Evolutionary conservation across 2,888 invertebrate species (phyloP).

Genomic region (Pollenia amentaria): DNA sequence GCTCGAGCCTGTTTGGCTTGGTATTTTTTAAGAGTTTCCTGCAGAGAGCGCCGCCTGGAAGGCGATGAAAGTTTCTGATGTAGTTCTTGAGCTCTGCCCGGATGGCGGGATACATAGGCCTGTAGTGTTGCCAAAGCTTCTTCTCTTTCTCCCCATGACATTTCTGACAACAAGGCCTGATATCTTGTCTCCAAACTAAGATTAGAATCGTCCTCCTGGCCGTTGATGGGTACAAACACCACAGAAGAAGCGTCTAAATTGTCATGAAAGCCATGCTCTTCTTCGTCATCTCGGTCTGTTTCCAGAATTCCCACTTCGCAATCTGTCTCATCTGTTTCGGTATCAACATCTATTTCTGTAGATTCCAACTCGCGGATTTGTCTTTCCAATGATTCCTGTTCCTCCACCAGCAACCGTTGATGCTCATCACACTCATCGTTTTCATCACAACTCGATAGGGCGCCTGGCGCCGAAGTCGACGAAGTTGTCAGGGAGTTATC

Average conservation of each 20-base stretch:
- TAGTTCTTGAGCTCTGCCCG: slow-evolving; percentile 95
- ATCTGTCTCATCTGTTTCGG: slow-evolving; percentile 91
- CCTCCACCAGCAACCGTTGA: slow-evolving; percentile 90
- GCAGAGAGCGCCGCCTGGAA: slow-evolving; percentile 92
- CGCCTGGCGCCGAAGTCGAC: slow-evolving; percentile 70
- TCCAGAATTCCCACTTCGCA: slow-evolving; percentile 83
- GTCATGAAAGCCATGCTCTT: slow-evolving; percentile 76
- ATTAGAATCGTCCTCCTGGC: slow-evolving; percentile 82
- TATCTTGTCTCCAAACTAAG: slow-evolving; percentile 88
- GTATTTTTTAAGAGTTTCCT: slow-evolving; percentile 91
- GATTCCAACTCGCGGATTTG: slow-evolving; percentile 91
- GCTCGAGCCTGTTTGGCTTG: slow-evolving; percentile 97
- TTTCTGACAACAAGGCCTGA: slow-evolving; percentile 89
- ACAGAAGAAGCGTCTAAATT: slow-evolving; percentile 78
- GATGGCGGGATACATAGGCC: slow-evolving; percentile 93
- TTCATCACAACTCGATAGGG: slow-evolving; percentile 85
- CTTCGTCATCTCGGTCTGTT: slow-evolving; percentile 78
- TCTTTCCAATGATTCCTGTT: slow-evolving; percentile 90
- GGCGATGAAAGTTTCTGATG: slow-evolving; percentile 98
- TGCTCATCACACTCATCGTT: slow-evolving; percentile 88
- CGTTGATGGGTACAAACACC: slow-evolving; percentile 81
- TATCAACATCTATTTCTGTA: slow-evolving; percentile 90
- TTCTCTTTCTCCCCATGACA: slow-evolving; percentile 94
- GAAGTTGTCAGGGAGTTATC: slow-evolving; percentile 71
- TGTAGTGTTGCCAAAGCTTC: slow-evolving; percentile 92